phyloP scores from a whole-genome alignment of 2,888 invertebrate species.

The Drosophila mayaguana region DNA sequence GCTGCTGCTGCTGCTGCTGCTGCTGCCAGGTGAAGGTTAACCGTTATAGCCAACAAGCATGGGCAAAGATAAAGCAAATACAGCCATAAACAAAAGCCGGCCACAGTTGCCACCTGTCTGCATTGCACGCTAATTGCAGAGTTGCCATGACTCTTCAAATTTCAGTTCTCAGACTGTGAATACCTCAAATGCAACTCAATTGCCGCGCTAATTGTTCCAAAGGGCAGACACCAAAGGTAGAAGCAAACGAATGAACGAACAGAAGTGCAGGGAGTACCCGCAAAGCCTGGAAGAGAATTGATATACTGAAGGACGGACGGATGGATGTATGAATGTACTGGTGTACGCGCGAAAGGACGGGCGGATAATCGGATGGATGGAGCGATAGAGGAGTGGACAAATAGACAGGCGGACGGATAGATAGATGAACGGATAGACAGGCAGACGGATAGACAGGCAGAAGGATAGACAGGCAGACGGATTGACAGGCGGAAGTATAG shows the following conservation, averaged over 20 bases:
- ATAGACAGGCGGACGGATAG: not conserved
- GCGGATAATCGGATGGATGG: no score
- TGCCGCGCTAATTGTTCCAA: constrained; percentile 38
- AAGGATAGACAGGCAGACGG: not conserved
- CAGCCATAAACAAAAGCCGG: constrained; percentile 46
- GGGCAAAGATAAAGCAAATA: constrained; percentile 8
- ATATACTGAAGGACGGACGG: no score
- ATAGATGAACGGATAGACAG: not conserved
- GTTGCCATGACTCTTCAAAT: constrained; percentile 9
- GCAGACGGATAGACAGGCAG: not conserved
- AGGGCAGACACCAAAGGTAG: not conserved
- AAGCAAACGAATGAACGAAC: not conserved
- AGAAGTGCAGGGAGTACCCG: no score
- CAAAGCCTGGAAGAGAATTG: not conserved
- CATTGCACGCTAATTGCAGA: constrained; percentile 31
- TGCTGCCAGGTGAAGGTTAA: constrained; percentile 47
- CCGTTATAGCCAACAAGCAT: constrained; percentile 12
- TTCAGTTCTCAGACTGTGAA: not conserved
- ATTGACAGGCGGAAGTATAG: not conserved
- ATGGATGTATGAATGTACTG: no score
- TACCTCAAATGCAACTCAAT: constrained; percentile 25
- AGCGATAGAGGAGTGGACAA: not conserved
- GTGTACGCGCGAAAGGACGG: no score
- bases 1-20: not conserved
- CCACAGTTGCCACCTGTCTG: constrained; percentile 31